phyloP scores from a whole-genome alignment of 1,140 invertebrate genomes.

The Panonychus citri region DNA sequence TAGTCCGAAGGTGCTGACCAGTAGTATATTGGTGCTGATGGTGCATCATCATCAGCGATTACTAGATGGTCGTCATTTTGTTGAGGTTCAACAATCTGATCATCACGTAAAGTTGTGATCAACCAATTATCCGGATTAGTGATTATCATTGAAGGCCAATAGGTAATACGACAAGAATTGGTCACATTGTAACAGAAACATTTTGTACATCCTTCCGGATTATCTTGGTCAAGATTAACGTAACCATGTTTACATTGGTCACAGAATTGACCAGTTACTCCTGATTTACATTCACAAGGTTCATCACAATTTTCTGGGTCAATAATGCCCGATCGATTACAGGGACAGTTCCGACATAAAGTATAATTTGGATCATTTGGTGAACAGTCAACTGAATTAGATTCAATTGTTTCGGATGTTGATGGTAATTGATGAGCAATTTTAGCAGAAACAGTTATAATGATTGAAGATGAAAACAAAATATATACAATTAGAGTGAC shows the following conservation, averaged over 20 bases:
- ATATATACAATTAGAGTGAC: too few species aligned
- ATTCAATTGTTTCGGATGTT: too few species aligned
- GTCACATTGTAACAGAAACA: conserved; percentile 59
- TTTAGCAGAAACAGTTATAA: too few species aligned
- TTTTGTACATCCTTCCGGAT: conserved; percentile 52
- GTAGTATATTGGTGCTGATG: conserved; percentile 38
- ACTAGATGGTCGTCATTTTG: conserved; percentile 18
- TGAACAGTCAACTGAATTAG: too few species aligned
- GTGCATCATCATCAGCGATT: conserved; percentile 33
- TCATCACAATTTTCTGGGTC: not conserved
- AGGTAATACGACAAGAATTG: not conserved
- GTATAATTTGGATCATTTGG: too few species aligned
- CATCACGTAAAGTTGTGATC: conserved; percentile 1
- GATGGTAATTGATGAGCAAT: too few species aligned
- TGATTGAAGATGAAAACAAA: too few species aligned
- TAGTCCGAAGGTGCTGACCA: conserved; percentile 54
- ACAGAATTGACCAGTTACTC: conserved; percentile 57
- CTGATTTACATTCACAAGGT: conserved; percentile 46
- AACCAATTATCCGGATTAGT: not conserved
- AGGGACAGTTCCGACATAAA: not conserved
- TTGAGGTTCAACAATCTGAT: conserved; percentile 15
- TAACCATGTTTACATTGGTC: conserved; percentile 51
- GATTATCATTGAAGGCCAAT: not conserved
- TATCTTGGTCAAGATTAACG: conserved; percentile 43
- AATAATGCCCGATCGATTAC: not conserved